Conservation (phyloP, 2,888 invertebrate genomes). For the Uloborus plumipes region DNA sequence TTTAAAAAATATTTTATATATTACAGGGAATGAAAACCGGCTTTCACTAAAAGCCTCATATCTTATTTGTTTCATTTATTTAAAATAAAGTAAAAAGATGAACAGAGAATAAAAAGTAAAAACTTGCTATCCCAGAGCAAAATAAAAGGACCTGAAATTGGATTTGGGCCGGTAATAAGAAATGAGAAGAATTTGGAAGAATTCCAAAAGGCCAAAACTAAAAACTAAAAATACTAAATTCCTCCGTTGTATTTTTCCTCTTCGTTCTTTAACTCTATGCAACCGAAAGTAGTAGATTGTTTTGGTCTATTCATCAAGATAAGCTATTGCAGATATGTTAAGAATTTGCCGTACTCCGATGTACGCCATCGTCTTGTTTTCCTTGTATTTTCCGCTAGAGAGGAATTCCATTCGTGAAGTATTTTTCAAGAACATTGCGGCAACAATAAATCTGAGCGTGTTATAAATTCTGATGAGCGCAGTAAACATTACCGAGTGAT, state of each 20-base stretch:
- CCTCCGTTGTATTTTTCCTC: background rate
- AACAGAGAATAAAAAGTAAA: conserved; percentile 40
- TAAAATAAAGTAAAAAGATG: conserved; percentile 29
- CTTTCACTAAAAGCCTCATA: conserved; percentile 22
- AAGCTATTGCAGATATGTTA: conserved; percentile 58
- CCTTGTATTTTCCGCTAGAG: conserved; percentile 1
- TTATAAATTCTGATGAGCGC: conserved; percentile 12
- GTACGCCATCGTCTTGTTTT: background rate
- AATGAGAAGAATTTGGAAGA: conserved; percentile 64
- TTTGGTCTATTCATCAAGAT: conserved; percentile 60
- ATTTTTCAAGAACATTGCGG: conserved; percentile 17
- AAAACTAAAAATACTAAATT: conserved; percentile 39
- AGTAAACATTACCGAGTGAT: conserved; percentile 1
- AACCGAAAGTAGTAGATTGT: conserved; percentile 61
- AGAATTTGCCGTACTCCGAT: conserved; percentile 47
- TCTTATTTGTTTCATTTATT: conserved; percentile 41
- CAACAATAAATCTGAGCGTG: conserved; percentile 10
- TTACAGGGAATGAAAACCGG: too few species aligned
- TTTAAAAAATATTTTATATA: too few species aligned
- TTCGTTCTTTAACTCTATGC: conserved; percentile 37
- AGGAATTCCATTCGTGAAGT: conserved; percentile 13
- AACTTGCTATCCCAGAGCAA: conserved; percentile 52
- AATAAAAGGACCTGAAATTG: conserved; percentile 61
- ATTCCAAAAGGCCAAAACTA: conserved; percentile 56
- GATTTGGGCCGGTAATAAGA: conserved; percentile 60